phyloP scores from a whole-genome alignment of 2,113 vertebrate species.

The Edolisoma coerulescens region DNA sequence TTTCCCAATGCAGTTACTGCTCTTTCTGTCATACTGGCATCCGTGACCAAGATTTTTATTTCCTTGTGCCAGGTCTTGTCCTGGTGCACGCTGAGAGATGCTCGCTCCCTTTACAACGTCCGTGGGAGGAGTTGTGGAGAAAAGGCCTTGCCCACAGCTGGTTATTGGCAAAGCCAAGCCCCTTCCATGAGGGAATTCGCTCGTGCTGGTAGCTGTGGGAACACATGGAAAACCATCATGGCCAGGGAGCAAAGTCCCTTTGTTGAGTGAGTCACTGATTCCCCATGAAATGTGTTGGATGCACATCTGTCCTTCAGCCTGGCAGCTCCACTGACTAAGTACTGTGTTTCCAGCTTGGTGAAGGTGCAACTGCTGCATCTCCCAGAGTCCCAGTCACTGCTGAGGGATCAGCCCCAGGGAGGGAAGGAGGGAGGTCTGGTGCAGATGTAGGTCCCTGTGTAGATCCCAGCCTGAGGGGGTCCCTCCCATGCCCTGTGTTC shows the following conservation, averaged over 20 bases:
- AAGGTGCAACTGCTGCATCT: neutral
- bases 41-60: fast-evolving
- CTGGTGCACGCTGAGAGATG: neutral
- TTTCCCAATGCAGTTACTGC: neutral
- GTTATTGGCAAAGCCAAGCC: neutral
- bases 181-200: neutral
- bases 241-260: neutral
- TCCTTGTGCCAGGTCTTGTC: neutral
- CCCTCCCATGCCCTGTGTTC: neutral
- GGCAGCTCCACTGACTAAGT: neutral
- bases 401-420: neutral
- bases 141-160: neutral
- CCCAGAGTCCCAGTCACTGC: neutral
- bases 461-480: neutral
- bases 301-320: neutral
- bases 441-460: fast-evolving
- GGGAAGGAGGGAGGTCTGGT: neutral
- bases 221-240: neutral
- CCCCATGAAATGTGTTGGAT: fast-evolving
- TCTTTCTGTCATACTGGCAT: neutral
- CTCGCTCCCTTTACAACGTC: fast-evolving
- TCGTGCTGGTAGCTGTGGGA: neutral
- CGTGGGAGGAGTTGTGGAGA: fast-evolving
- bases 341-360: neutral
- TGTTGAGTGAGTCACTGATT: neutral